Base-by-base conservation (phyloP, 2,888 invertebrate species). In the Agrenia bidenticulata region DNA sequence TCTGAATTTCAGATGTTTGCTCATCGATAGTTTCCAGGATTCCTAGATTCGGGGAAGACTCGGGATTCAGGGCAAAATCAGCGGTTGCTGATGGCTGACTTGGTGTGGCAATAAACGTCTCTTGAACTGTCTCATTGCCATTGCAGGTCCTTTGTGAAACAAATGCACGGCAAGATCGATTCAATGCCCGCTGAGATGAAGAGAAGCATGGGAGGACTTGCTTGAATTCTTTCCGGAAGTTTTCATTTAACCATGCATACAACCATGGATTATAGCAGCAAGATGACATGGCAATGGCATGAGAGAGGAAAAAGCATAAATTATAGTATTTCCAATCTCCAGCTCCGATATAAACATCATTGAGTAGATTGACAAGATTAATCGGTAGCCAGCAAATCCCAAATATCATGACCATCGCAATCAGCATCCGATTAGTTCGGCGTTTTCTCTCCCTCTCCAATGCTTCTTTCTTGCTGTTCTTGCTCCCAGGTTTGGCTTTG, bases 351-450 rank as follows among this genome's bases (percentile, higher is more conserved):
- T 90, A 88, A 77, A 92, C 89, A 78, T 93, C 92, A 78, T 89
- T 89, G 77, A 91, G 84, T 39, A 96, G 85, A 79, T 96, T 96
- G 74, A 94, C 88, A 59, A 90, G 82, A 79, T 98, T 98, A 65
- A 98, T 82, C 75, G 94, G 94, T 61, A 94, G 81, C 94, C 98
- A 99, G 37, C 95, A 97, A n/a, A 93, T 82, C 0, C 94, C 92
- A 79, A 99, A 99, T 61, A 98, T 93, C 13, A 89, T 88, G 11
- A 92, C 98, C 98, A 99, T 99, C 1, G 94, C 90, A 67, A 98
- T 94, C 66, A 99, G 82, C 98, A 98, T 99, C 73, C 93, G 87
- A 80, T 98, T 96, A 7, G 97, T 96, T 45, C 94, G 85, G 61
- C 90, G 85, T 78, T 96, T 95, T 63, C 96, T 84, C 77, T 90